A percentile compares a stretch with the other conserved stretches of the same genome.
Conservation (phyloP, 2,888 invertebrate genomes). For the Gandaritis pyraliata region DNA sequence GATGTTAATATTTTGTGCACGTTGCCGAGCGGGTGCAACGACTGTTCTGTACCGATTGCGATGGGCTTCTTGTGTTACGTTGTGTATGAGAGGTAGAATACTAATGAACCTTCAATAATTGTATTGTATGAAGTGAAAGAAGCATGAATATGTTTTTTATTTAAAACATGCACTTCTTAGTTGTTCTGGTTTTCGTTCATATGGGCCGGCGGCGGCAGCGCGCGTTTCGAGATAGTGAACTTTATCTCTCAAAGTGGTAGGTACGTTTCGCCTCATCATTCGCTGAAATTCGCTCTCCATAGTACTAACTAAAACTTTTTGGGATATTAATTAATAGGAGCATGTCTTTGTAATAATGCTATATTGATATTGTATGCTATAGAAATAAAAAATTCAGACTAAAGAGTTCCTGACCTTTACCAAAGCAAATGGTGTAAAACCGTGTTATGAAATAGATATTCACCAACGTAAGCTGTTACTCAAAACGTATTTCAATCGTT, state of each 20-base stretch:
- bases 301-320: no score
- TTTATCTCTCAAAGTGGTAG: neutral
- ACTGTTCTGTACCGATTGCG: conserved; percentile 34
- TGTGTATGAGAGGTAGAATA: conserved; percentile 21
- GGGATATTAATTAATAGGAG: no score
- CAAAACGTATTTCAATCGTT: no score
- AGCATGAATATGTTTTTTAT: no score
- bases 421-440: neutral
- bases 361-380: no score
- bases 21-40: conserved; percentile 45
- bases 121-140: neutral
- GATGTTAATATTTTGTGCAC: conserved; percentile 50
- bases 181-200: no score
- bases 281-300: neutral
- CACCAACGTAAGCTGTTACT: no score
- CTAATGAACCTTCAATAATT: conserved; percentile 1
- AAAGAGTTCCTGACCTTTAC: no score
- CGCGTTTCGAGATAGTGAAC: neutral
- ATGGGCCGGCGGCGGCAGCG: no score
- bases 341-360: no score
- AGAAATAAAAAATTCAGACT: no score
- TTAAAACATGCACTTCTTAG: no score
- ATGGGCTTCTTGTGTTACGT: conserved; percentile 29
- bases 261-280: neutral
- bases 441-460: neutral